Evolutionary conservation across 2,888 invertebrate genomes (phyloP), one percentile per base, ranked within the genome.

Genomic region (Galerucella pusilla): DNA sequence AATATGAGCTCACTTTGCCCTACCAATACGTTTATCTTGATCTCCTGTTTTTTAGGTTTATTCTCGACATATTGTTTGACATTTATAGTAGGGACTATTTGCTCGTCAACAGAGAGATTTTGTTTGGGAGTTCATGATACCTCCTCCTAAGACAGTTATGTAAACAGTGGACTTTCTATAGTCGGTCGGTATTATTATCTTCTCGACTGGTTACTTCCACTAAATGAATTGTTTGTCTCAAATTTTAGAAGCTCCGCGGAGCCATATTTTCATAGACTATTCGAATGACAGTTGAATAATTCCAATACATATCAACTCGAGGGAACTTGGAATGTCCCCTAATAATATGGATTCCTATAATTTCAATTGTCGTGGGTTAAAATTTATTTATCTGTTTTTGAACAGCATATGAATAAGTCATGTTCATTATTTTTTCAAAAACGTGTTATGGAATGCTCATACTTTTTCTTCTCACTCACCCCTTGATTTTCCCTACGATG

Each of bases 51-150:
- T 42, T 71, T 64, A 12, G 68, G 75, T 49, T 71, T 68, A 20
- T 61, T 71, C 59, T 71, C 64, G 28, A 75, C 54, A 61, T 75
- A 71, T 67, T 75, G 63, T 45, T 75, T 71, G 60, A 71, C 57
- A 25, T 20, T 67, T 10, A 71, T n/a, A 12, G 25, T 68, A 46
- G 74, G 74, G n/a, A 68, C 54, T 10, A 73, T 73, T 25, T 75
- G 71, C 57, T 71, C 5, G 35, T 5, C 35, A 35, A 35, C 35
- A 35, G 0, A 35, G 5, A 35, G 4, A 35, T 20, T 20, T 20
- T 20, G 20, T 35, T 35, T 35, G 35, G 35, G 35, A 35, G 35
- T 35, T 35, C 5, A 35, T 35, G 35, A 35, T 35, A 35, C 35
- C 35, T 35, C 5, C 6, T 28, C 28, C 35, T 6, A 20, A 20